Evolutionary conservation across 2,797 vertebrate species (phyloP), one percentile per base, ranked within the genome.

Genomic region (Girardinus metallicus): DNA sequence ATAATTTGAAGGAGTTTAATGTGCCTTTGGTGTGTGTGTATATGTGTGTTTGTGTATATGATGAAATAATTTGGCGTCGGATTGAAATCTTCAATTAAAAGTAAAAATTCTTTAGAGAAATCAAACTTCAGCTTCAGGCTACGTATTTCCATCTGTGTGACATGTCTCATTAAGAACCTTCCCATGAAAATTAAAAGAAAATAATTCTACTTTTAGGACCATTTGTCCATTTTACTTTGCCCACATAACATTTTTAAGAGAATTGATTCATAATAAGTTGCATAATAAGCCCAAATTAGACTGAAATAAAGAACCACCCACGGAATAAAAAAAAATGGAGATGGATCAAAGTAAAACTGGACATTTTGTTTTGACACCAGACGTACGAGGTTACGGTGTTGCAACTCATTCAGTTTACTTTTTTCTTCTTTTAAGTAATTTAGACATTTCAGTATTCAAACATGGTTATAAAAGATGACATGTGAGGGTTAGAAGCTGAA

Each of bases 61-160:
- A 72, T 46, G 68, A 72, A 72, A 72, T 72, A 72, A 44, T 72
- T 72, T 44, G 43, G 16, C 0, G 13, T 46, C 18, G 6, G 43
- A 44, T 72, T 72, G 68, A 72, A 72, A 72, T 44, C 68, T 72
- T 71, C 23, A 72, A 29, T 72, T 46, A 46, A 72, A 72, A 29
- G 43, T 29, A 72, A 8, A 29, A 46, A 72, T 72, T 46, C 68
- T 72, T 29, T 16, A 29, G 68, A 72, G 68, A 72, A 72, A 72
- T 72, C 43, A 46, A 72, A 29, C 43, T 18, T 72, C 7, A 29
- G 68, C 41, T 72, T 46, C 29, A 72, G 43, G 68, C 68, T 9
- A 29, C 12, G 9, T 71, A 16, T 8, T 44, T 71, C 13, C 26
- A 71, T 44, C 41, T 71, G 23, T 44, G 68, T 43, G 26, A 44